Evolutionary conservation across 2,888 invertebrate genomes (phyloP).

Genomic region (Drosophila borealis): DNA sequence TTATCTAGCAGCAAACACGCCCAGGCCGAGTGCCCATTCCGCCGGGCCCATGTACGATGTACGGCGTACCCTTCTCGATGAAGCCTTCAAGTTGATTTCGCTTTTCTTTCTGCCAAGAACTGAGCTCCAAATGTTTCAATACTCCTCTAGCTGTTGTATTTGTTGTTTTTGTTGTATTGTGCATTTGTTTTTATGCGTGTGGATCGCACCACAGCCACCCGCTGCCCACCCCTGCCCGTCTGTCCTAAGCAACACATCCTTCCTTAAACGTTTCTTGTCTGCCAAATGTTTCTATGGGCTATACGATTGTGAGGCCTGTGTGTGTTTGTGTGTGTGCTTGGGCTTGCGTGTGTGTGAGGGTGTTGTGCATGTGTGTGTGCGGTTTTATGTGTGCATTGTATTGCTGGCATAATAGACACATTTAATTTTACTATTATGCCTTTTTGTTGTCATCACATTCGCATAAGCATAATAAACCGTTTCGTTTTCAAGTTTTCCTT

Average conservation of each 20-base stretch:
- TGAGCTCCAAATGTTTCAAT: constrained; percentile 51
- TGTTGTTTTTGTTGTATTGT: constrained; percentile 51
- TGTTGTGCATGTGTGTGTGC: constrained; percentile 41
- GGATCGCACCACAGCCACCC: constrained; percentile 41
- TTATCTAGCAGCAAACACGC: constrained; percentile 82
- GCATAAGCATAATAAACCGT: constrained; percentile 79
- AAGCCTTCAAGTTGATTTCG: constrained; percentile 65
- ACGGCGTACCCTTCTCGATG: constrained; percentile 15
- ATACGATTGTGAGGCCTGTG: constrained; percentile 45
- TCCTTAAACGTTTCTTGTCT: constrained; percentile 79
- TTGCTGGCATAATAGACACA: constrained; percentile 81
- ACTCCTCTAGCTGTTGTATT: constrained; percentile 31
- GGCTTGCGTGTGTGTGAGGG: constrained; percentile 20
- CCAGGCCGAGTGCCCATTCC: constrained; percentile 63
- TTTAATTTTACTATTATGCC: constrained; percentile 83
- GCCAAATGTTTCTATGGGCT: constrained; percentile 68
- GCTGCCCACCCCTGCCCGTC: constrained; percentile 22
- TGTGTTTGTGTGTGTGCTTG: constrained; percentile 9
- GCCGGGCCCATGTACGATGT: constrained; percentile 3
- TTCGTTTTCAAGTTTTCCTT: constrained; percentile 74
- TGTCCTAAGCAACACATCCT: constrained; percentile 75
- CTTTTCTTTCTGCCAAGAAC: constrained; percentile 52
- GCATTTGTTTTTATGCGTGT: constrained; percentile 77
- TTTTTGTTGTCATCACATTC: constrained; percentile 81
- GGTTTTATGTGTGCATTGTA: constrained; percentile 80